Evolutionary conservation across 2,113 vertebrate species (phyloP), one percentile per base, ranked within the genome.

Genomic region (Cyprinodon tularosa): DNA sequence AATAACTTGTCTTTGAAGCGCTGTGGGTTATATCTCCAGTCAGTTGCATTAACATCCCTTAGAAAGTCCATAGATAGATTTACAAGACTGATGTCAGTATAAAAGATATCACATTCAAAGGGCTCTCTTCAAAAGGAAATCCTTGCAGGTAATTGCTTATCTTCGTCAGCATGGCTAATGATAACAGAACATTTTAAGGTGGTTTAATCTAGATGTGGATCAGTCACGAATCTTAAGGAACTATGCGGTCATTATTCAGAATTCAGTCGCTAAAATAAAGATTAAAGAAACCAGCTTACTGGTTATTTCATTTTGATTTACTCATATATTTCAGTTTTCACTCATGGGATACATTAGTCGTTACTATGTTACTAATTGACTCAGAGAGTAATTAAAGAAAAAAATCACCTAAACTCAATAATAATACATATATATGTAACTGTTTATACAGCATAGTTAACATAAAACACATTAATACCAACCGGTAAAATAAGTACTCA

Each of bases 91-190:
- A 89, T 85, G 77, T 74, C 77, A 78, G 76, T 83, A 77, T 71
- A 61, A 83, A 81, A 89, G 74, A 90, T 82, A 84, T 81, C 64
- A 74, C 82, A 72, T 84, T 89, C 83, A 84, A 87, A 91, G 82
- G 75, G 72, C 76, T 80, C 73, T 74, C 76, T 90, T 91, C 83
- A 90, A 87, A 90, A 72, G 69, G 57, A 11, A 29, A 78, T 81
- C 77, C 77, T 66, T 45, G 66, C 59, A 81, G 48, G 62, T 89
- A 87, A 90, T 89, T 90, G 78, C 71, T 62, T 37, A 69, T 77
- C 78, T 48, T 83, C 64, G 47, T 80, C 47, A 29, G 40, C 73
- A 77, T 63, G 10, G 37, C 36, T 57, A 66, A 62, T 71, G 42
- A 80, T 65, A 74, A 71, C 78, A 62, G 83, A 40, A 39, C 38